Evolutionary conservation across 53 echinoderm and acorn worm species (phyloP).

Genomic region (Stichopus horrens): DNA sequence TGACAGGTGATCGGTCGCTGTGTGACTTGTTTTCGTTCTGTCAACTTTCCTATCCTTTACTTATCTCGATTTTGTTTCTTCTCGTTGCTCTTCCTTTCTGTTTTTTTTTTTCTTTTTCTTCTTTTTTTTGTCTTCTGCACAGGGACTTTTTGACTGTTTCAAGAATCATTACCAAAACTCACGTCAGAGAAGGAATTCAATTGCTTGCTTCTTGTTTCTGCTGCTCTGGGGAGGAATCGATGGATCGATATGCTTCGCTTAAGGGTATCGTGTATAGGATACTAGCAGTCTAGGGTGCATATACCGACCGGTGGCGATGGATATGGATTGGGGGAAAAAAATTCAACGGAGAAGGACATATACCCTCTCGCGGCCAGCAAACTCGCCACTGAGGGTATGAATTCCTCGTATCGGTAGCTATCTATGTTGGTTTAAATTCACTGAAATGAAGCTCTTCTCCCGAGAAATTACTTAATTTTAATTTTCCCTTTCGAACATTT

Average conservation of each 20-base stretch:
- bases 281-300: too few species aligned
- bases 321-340: background rate
- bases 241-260: background rate
- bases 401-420: background rate
- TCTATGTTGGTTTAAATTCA: background rate
- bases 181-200: slow-evolving; percentile 4
- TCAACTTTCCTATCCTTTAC: background rate
- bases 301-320: background rate
- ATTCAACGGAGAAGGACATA: background rate
- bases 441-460: background rate
- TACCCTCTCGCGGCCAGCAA: background rate
- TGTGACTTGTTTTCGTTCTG: background rate
- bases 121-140: background rate
- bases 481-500: background rate
- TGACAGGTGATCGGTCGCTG: too few species aligned
- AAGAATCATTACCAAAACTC: slow-evolving; percentile 19
- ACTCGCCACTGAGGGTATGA: background rate
- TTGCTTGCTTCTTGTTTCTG: background rate
- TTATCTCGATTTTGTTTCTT: background rate
- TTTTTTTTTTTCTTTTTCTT: background rate
- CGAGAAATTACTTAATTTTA: background rate
- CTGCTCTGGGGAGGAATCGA: background rate
- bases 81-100: background rate
- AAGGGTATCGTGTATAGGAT: background rate
- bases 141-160: background rate